A percentile compares a stretch with the other conserved stretches of the same genome.
These are phyloP conservation scores for Hypselothyrea guttata DNA, from an alignment of 2,888 invertebrate species.

Conservation along the genomic window DNA sequence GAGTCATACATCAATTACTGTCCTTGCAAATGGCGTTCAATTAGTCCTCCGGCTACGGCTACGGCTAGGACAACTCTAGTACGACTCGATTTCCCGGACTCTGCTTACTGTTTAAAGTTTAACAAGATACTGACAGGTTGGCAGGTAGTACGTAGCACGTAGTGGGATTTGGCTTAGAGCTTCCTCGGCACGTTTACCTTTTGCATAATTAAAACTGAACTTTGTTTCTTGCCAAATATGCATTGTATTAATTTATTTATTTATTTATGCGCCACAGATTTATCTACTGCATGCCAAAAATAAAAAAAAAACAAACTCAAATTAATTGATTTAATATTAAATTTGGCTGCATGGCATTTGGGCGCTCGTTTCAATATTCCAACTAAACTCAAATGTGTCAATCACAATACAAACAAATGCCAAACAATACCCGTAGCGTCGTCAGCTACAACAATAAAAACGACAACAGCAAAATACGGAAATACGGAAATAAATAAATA, in stretches of 20 bases:
- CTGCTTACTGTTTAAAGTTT: slow-evolving; percentile 58
- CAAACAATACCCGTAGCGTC: slow-evolving; percentile 30
- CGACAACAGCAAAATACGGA: slow-evolving; percentile 17
- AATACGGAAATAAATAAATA: slow-evolving; percentile 28
- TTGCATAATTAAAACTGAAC: slow-evolving; percentile 63
- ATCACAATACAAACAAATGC: slow-evolving; percentile 52
- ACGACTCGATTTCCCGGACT: background rate
- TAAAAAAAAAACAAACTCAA: slow-evolving; percentile 6
- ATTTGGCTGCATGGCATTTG: slow-evolving; percentile 5
- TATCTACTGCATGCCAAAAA: slow-evolving; percentile 13
- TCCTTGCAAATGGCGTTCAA: slow-evolving; percentile 72
- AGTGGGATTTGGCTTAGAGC: background rate
- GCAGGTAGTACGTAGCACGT: slow-evolving; percentile 30
- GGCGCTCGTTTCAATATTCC: background rate
- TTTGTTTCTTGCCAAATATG: slow-evolving; percentile 8
- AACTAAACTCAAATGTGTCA: slow-evolving; percentile 53
- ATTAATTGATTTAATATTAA: slow-evolving; percentile 52
- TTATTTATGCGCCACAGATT: slow-evolving; percentile 16
- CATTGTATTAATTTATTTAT: too few relatives aligned
- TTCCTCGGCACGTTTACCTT: slow-evolving; percentile 59
- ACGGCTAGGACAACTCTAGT: background rate
- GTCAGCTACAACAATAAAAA: slow-evolving; percentile 14
- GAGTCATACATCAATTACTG: slow-evolving; percentile 74
- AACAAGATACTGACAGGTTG: slow-evolving; percentile 42
- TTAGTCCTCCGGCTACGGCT: slow-evolving; percentile 50